phyloP scores from a whole-genome alignment of 1,140 invertebrate species.

The Caerostris darwini region DNA sequence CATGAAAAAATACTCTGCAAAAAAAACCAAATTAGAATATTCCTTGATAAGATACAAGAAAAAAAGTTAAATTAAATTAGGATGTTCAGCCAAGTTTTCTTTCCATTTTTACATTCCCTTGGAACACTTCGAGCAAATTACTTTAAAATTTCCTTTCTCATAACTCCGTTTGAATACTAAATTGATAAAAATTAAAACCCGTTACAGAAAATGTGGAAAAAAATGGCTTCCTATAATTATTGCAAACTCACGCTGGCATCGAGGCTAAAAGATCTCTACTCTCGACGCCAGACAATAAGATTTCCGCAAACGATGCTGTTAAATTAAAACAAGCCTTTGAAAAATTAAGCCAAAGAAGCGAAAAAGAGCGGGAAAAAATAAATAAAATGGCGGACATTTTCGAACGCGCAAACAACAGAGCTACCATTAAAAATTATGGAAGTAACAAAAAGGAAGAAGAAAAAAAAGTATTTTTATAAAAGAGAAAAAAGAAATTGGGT shows the following conservation, averaged over 20 bases:
- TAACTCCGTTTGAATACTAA: conserved; percentile 62
- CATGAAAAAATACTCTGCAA: no score
- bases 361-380: conserved; percentile 57
- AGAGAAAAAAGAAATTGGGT: conserved; percentile 43
- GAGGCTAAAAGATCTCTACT: conserved; percentile 60
- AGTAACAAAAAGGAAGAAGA: no score
- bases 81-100: no score
- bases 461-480: conserved; percentile 15
- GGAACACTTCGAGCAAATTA: conserved; percentile 27
- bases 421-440: conserved; percentile 58
- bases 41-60: conserved; percentile 15
- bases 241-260: conserved; percentile 28
- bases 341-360: conserved; percentile 55
- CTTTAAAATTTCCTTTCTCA: conserved; percentile 52
- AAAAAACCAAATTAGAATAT: background rate
- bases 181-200: conserved; percentile 62
- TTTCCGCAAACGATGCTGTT: no score
- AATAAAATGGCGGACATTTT: conserved; percentile 49
- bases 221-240: conserved; percentile 50
- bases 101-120: background rate
- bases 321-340: no score
- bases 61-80: conserved; percentile 53
- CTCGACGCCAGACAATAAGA: conserved; percentile 60
- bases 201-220: background rate
- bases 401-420: conserved; percentile 40